A percentile compares a stretch with the other conserved stretches of the same genome.
Conservation (phyloP, 2,113 vertebrate genomes). For the Ophiodon elongatus region DNA sequence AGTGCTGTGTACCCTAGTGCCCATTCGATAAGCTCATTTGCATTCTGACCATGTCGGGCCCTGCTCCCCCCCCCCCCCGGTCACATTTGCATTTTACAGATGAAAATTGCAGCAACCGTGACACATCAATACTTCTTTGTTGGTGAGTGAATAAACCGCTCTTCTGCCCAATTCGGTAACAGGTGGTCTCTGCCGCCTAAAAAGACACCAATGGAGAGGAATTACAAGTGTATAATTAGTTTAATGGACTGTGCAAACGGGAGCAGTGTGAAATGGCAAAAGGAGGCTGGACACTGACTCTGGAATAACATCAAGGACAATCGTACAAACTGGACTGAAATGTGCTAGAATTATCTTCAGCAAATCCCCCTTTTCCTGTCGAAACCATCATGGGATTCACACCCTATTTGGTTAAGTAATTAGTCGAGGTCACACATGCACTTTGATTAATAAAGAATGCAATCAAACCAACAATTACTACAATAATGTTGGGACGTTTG, state of each 20-base stretch:
- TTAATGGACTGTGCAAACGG: slow-evolving; percentile 36
- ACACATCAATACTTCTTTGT: slow-evolving; percentile 67
- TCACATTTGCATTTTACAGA: slow-evolving; percentile 77
- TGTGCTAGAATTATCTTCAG: not conserved
- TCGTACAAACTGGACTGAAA: not conserved
- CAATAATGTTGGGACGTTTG: slow-evolving; percentile 54
- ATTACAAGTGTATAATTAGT: slow-evolving; percentile 62
- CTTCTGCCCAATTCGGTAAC: slow-evolving; percentile 49
- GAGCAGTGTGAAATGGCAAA: slow-evolving; percentile 18
- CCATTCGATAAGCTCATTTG: slow-evolving; percentile 56
- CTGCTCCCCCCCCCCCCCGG: too few species aligned
- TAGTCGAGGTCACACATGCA: slow-evolving; percentile 54
- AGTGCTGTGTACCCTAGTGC: slow-evolving; percentile 17
- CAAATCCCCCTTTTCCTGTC: slow-evolving; percentile 1
- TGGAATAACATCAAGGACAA: slow-evolving; percentile 18
- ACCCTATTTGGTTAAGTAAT: slow-evolving; percentile 49
- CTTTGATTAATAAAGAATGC: slow-evolving; percentile 61
- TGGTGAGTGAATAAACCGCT: slow-evolving; percentile 55
- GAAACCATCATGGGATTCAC: slow-evolving; percentile 12
- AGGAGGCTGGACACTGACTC: not conserved
- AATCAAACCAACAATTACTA: slow-evolving; percentile 60
- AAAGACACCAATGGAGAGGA: slow-evolving; percentile 46
- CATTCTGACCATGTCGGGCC: slow-evolving; percentile 58
- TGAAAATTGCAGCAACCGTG: slow-evolving; percentile 52
- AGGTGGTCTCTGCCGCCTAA: slow-evolving; percentile 47